phyloP scores from a whole-genome alignment of 2,888 invertebrate species.

The Rhorus exstirpatorius region DNA sequence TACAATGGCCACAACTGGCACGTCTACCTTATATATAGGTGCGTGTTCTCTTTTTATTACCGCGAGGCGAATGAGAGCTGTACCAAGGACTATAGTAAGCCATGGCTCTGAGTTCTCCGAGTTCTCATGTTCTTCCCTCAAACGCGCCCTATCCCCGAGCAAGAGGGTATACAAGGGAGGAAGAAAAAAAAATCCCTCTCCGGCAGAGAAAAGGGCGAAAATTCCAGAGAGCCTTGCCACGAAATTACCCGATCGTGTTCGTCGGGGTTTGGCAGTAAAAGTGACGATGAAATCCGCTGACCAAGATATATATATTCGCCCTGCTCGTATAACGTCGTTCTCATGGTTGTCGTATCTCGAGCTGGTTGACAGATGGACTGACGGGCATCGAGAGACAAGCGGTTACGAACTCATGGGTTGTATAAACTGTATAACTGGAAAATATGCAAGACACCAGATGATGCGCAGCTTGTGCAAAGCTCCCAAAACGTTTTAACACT shows the following conservation, averaged over 20 bases:
- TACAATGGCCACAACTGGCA: too few relatives aligned
- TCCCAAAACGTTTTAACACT: too few relatives aligned
- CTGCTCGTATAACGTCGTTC: slow-evolving; percentile 10
- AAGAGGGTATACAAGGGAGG: neutral
- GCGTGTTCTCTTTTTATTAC: slow-evolving; percentile 57
- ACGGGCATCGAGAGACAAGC: neutral
- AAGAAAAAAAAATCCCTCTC: neutral
- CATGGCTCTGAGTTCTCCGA: slow-evolving; percentile 43
- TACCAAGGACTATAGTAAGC: slow-evolving; percentile 42
- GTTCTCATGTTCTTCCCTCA: slow-evolving; percentile 43
- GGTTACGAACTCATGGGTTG: too few relatives aligned
- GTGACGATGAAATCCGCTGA: slow-evolving; percentile 72
- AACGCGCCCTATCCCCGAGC: slow-evolving; percentile 18
- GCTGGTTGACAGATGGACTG: slow-evolving; percentile 16
- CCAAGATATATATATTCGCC: slow-evolving; percentile 68
- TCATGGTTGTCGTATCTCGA: neutral
- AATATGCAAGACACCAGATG: too few relatives aligned
- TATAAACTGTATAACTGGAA: too few relatives aligned
- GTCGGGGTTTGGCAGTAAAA: slow-evolving; percentile 64
- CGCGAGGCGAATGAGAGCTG: slow-evolving; percentile 47
- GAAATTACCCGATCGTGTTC: slow-evolving; percentile 71
- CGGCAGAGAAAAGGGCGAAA: slow-evolving; percentile 20
- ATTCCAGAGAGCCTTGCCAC: slow-evolving; percentile 43
- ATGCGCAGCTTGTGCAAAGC: too few relatives aligned
- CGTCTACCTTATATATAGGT: too few relatives aligned